phyloP scores from a whole-genome alignment of 2,888 invertebrate genomes.

The Amaurobius ferox region DNA sequence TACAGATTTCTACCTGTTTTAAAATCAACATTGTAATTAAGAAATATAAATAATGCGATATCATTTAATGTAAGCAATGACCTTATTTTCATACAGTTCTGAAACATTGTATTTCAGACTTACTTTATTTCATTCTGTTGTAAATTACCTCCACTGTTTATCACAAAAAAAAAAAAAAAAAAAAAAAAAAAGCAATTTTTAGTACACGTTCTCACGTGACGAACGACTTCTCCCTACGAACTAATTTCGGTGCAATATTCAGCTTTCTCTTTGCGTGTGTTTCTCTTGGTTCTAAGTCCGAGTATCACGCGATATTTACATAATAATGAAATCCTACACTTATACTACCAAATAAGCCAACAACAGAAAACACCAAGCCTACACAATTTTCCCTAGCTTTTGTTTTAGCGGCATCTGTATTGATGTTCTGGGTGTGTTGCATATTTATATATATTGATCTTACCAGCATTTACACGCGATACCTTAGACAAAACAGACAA shows the following conservation, averaged over 20 bases:
- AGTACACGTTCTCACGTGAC: background rate
- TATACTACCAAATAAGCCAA: background rate
- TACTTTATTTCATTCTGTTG: background rate
- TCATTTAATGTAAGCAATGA: no score
- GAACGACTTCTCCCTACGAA: background rate
- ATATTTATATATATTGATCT: slow-evolving; percentile 6
- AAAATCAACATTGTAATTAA: no score
- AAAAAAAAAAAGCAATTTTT: background rate
- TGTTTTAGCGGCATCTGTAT: background rate
- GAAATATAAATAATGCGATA: no score
- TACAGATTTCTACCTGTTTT: no score
- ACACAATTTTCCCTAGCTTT: background rate
- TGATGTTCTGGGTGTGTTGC: background rate
- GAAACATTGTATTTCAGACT: background rate
- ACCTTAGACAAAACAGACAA: background rate
- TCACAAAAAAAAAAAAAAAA: no score
- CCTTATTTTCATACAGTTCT: background rate
- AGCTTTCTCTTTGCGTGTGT: background rate
- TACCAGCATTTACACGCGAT: background rate
- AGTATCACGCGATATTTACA: slow-evolving; percentile 63
- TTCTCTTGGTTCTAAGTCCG: background rate
- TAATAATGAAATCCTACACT: slow-evolving; percentile 50
- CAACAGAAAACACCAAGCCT: background rate
- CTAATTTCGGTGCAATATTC: background rate
- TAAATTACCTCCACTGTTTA: slow-evolving; percentile 9